These are phyloP conservation scores for Cepaea nemoralis DNA, from an alignment of 1,140 invertebrate genomes.

Conservation along the genomic window DNA sequence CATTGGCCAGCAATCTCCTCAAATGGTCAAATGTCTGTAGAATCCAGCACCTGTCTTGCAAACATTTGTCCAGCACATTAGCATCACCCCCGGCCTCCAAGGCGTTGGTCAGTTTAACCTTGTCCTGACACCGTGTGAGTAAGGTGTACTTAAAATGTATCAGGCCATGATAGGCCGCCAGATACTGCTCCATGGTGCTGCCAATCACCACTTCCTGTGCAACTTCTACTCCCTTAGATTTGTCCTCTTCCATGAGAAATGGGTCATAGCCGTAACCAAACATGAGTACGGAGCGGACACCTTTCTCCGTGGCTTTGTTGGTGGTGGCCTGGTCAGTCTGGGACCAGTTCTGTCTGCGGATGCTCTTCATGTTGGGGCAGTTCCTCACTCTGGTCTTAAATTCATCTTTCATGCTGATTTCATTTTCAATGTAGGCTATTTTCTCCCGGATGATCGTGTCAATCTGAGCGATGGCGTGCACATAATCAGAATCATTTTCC, in stretches of 20 bases:
- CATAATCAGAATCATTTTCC: slow-evolving; percentile 4
- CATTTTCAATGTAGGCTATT: slow-evolving; percentile 3
- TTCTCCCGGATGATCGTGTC: slow-evolving; percentile 18
- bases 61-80: neutral
- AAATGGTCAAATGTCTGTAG: too few species aligned
- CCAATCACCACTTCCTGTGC: too few species aligned
- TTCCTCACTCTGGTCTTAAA: slow-evolving; percentile 31
- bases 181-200: too few species aligned
- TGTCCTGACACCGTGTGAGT: too few species aligned
- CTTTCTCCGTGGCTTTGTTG: slow-evolving; percentile 28
- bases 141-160: too few species aligned
- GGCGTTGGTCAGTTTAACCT: neutral
- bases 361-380: slow-evolving; percentile 34
- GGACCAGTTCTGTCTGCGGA: slow-evolving; percentile 29
- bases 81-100: neutral
- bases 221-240: slow-evolving; percentile 33
- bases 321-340: slow-evolving; percentile 35
- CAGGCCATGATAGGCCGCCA: too few species aligned
- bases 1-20: too few species aligned
- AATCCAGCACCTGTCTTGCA: neutral
- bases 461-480: neutral
- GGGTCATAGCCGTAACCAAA: slow-evolving; percentile 33
- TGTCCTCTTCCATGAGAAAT: slow-evolving; percentile 31
- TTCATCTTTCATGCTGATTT: slow-evolving; percentile 31
- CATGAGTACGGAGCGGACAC: slow-evolving; percentile 36